Evolutionary conservation across 2,888 invertebrate genomes (phyloP).

Genomic region (Nomada fabriciana): DNA sequence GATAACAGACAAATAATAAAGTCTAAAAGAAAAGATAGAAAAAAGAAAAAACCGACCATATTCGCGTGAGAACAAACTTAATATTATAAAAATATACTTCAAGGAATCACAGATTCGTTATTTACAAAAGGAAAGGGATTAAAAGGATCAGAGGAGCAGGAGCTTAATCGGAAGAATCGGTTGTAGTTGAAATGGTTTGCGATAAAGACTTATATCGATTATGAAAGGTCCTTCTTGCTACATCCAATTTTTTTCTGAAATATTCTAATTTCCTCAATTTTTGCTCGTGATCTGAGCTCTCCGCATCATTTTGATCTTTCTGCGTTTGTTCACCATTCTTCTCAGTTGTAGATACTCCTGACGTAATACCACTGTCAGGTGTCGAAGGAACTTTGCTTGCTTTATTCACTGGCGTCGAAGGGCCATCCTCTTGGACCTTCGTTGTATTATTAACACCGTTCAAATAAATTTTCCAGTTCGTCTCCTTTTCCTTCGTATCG

Average conservation of each 20-base stretch:
- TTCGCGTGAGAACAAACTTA: conserved; percentile 72
- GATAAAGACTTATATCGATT: conserved; percentile 70
- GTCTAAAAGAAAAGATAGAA: conserved; percentile 60
- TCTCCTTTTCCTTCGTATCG: conserved; percentile 55
- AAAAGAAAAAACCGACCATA: conserved; percentile 52
- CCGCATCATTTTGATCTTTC: conserved; percentile 65
- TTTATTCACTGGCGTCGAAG: conserved; percentile 72
- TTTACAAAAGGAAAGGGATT: conserved; percentile 74
- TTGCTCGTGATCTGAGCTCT: conserved; percentile 78
- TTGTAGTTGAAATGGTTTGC: conserved; percentile 67
- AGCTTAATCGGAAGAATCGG: conserved; percentile 79
- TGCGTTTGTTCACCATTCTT: conserved; percentile 67
- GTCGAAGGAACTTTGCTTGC: conserved; percentile 74
- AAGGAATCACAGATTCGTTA: conserved; percentile 81
- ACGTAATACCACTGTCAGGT: conserved; percentile 82
- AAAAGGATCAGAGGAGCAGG: conserved; percentile 38
- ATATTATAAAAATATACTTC: conserved; percentile 81
- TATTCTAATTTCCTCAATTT: conserved; percentile 73
- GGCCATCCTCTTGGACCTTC: conserved; percentile 42
- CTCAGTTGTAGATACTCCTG: conserved; percentile 79
- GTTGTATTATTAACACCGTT: conserved; percentile 59
- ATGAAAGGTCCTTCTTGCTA: conserved; percentile 75
- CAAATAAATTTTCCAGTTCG: conserved; percentile 53
- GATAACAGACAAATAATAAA: conserved; percentile 51
- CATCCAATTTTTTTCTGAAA: conserved; percentile 80